Conservation (phyloP, 2,797 vertebrate genomes). For the Vireo griseus region DNA sequence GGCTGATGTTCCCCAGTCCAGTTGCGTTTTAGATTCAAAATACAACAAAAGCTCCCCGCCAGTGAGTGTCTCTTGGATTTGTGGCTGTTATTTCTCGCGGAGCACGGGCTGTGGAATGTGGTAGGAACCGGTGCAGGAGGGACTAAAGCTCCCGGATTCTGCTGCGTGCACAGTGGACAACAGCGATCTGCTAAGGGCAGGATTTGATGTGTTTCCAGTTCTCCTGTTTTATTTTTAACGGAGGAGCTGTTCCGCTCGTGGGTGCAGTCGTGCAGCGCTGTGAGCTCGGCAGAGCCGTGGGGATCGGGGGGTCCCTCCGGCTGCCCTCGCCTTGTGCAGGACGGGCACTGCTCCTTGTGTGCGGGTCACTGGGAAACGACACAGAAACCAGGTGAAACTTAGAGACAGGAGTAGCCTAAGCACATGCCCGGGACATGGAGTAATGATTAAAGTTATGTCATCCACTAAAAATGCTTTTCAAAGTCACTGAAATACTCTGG, state of each 20-base stretch:
- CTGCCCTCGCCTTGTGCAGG: not conserved
- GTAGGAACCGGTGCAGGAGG: not conserved
- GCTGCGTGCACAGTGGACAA: not conserved
- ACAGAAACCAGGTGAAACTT: not conserved
- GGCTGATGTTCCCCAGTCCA: not conserved
- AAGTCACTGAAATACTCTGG: not conserved
- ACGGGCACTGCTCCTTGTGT: not conserved
- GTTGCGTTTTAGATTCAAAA: not conserved
- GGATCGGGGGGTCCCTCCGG: not conserved
- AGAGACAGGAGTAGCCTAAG: not conserved
- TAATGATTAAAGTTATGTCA: constrained; percentile 29
- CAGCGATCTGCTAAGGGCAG: not conserved
- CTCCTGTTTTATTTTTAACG: not conserved
- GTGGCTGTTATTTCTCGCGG: not conserved
- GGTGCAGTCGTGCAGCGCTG: not conserved
- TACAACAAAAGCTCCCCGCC: not conserved
- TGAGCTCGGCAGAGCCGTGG: rapidly evolving
- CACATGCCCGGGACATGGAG: not conserved
- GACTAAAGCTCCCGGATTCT: not conserved
- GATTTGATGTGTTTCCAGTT: not conserved
- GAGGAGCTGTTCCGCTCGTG: rapidly evolving
- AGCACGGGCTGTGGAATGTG: not conserved
- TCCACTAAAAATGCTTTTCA: constrained; percentile 28
- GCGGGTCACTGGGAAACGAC: not conserved
- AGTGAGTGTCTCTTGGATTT: not conserved